Conservation (phyloP, 2,888 invertebrate species). For the Argyresthia albistria region DNA sequence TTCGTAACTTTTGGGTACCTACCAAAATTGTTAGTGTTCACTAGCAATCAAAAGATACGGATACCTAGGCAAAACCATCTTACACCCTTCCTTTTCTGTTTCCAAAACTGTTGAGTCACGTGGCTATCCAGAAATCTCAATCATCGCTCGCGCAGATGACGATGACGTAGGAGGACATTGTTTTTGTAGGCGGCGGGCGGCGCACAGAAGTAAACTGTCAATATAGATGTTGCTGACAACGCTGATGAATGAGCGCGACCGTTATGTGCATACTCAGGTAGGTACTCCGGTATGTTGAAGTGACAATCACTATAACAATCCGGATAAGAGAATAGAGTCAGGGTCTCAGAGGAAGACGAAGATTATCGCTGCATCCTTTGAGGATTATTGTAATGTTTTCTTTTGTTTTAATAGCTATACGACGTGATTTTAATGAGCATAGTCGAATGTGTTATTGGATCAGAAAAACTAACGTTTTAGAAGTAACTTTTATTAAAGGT, state of each 20-base stretch:
- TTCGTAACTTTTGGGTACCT: no score
- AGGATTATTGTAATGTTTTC: no score
- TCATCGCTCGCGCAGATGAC: background rate
- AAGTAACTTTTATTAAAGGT: no score
- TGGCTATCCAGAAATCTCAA: slow-evolving; percentile 8
- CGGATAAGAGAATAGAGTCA: no score
- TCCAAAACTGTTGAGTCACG: no score
- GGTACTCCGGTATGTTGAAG: slow-evolving; percentile 18
- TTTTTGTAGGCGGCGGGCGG: slow-evolving; percentile 29
- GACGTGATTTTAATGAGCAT: no score
- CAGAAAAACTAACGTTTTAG: no score
- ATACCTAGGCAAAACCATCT: background rate
- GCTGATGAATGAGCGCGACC: slow-evolving; percentile 62
- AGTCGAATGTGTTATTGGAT: no score
- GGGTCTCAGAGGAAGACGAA: no score
- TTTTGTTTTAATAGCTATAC: no score
- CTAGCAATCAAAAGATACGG: background rate
- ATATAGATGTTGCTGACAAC: slow-evolving; percentile 67
- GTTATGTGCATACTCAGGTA: slow-evolving; percentile 35
- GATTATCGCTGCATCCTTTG: no score
- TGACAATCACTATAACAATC: slow-evolving; percentile 12
- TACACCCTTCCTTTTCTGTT: background rate
- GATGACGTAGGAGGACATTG: slow-evolving; percentile 9
- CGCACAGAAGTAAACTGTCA: slow-evolving; percentile 57
- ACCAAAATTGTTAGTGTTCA: no score